phyloP scores from a whole-genome alignment of 2,888 invertebrate genomes.

The Lithophane semibrunnea region DNA sequence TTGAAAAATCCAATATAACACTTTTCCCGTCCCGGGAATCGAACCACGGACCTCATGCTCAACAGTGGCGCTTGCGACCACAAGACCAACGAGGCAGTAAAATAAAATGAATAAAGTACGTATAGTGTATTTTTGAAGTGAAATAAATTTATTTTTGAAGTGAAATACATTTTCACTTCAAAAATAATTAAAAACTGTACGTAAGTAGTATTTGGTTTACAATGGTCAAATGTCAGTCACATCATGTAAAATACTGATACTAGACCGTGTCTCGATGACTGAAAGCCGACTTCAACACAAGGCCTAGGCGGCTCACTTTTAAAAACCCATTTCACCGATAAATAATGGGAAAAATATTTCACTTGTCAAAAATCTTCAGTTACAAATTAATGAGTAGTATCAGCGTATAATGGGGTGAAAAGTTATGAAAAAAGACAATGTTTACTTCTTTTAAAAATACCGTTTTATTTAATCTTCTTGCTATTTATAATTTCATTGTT shows the following conservation, averaged over 20 bases:
- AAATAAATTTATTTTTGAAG: neutral
- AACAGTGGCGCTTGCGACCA: no score
- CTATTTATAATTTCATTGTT: conserved; percentile 37
- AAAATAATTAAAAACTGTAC: neutral
- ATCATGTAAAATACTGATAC: neutral
- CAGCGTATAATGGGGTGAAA: conserved; percentile 32
- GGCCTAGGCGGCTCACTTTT: neutral
- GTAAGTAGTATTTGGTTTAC: neutral
- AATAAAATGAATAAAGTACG: no score
- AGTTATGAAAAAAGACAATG: conserved; percentile 23
- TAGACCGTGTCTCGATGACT: neutral
- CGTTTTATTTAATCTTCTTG: conserved; percentile 3
- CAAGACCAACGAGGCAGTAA: no score
- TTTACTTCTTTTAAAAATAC: conserved; percentile 20
- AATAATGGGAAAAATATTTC: conserved; percentile 47
- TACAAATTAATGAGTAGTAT: conserved; percentile 37
- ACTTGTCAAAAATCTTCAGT: conserved; percentile 33
- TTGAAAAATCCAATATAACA: no score
- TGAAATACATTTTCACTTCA: neutral
- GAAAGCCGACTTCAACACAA: neutral
- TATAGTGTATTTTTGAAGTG: no score
- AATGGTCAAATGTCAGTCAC: neutral
- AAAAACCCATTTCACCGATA: conserved; percentile 24
- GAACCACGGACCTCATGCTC: no score
- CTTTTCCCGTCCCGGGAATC: no score